A percentile compares a stretch with the other conserved stretches of the same genome.
Conservation (phyloP, 23 tunicate genomes). For the Halocynthia roretzi region DNA sequence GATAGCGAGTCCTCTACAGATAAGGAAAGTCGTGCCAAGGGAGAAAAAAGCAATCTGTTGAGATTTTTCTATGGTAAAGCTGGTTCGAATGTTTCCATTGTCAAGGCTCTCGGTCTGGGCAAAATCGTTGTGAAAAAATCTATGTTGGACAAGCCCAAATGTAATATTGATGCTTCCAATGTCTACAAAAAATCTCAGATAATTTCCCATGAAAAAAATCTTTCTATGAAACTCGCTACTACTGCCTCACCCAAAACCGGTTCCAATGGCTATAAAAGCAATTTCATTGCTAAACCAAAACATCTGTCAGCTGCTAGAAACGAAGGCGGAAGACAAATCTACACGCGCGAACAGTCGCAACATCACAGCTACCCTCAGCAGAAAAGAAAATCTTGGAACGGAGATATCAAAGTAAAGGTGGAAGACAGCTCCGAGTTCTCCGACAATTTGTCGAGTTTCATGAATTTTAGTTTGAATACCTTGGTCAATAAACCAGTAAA, state of each 20-base stretch:
- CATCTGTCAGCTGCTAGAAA: not conserved
- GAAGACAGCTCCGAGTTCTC: not conserved
- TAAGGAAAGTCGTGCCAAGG: not conserved
- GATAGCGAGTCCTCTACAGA: not conserved
- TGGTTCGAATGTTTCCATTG: slow-evolving; percentile 12
- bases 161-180: too few species aligned
- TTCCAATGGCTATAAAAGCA: not conserved
- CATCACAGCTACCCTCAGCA: not conserved
- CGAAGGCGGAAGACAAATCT: not conserved
- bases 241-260: not conserved
- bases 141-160: slow-evolving; percentile 2
- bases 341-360: not conserved
- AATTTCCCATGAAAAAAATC: too few species aligned
- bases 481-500: slow-evolving; percentile 8
- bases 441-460: slow-evolving; percentile 8
- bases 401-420: not conserved
- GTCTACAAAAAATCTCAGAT: too few species aligned
- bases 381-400: not conserved
- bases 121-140: slow-evolving; percentile 8
- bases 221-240: not conserved
- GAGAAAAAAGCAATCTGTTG: slow-evolving; percentile 4
- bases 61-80: slow-evolving; percentile 1
- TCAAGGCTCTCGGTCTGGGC: slow-evolving; percentile 17
- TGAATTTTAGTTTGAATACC: slow-evolving; percentile 15
- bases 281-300: not conserved